Conservation (phyloP, 1,140 invertebrate genomes). For the Pollicipes pollicipes region DNA sequence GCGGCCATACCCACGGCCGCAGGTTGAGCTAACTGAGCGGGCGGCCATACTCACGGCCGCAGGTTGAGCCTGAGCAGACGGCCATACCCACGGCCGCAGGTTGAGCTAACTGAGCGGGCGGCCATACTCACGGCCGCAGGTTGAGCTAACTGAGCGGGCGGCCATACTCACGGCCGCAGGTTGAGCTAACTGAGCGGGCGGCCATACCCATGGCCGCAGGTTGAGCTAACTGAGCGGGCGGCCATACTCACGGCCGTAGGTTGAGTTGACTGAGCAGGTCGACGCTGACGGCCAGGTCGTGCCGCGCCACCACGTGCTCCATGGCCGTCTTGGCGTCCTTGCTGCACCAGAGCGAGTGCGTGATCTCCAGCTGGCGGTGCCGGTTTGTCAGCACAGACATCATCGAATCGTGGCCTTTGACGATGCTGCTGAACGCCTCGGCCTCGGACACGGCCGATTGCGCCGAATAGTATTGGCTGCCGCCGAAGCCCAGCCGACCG, state of each 20-base stretch:
- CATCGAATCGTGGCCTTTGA: constrained; percentile 63
- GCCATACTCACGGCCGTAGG: constrained; percentile 55
- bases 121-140: too few relatives aligned
- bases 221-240: too few relatives aligned
- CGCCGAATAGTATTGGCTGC: constrained; percentile 9
- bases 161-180: too few relatives aligned
- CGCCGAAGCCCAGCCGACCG: constrained; percentile 19
- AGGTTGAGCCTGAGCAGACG: too few relatives aligned
- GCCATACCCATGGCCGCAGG: too few relatives aligned
- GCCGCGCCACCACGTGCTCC: constrained; percentile 60
- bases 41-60: too few relatives aligned
- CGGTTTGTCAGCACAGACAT: constrained; percentile 53
- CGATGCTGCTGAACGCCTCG: constrained; percentile 53
- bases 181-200: too few relatives aligned
- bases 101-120: too few relatives aligned
- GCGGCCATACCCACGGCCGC: too few relatives aligned
- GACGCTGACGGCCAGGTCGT: constrained; percentile 59
- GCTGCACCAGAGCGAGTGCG: constrained; percentile 46
- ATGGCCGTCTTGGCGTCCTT: constrained; percentile 60
- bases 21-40: too few relatives aligned
- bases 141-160: too few relatives aligned
- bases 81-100: too few relatives aligned
- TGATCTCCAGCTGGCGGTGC: constrained; percentile 53
- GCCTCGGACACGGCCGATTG: constrained; percentile 32
- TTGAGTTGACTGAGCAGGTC: constrained; percentile 66